Conservation (phyloP, 2,888 invertebrate genomes). For the Amblyjoppa proteus region DNA sequence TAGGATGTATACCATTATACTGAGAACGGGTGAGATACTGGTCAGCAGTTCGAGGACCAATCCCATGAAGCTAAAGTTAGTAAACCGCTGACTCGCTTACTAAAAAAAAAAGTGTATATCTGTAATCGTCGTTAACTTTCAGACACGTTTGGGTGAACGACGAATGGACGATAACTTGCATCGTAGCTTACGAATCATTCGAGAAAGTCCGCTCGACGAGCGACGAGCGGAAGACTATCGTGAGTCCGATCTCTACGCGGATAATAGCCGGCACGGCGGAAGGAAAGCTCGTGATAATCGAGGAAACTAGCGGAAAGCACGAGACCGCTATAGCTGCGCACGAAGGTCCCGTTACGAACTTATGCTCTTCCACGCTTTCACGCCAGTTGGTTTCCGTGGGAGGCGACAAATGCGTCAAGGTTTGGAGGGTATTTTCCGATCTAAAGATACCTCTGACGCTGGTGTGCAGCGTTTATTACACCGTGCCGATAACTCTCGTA, state of each 20-base stretch:
- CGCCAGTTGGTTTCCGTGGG: conserved; percentile 71
- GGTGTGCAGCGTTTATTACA: conserved; percentile 70
- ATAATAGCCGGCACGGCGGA: conserved; percentile 73
- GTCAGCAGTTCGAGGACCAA: conserved; percentile 67
- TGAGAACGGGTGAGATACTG: conserved; percentile 72
- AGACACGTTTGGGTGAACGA: conserved; percentile 73
- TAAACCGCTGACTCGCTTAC: not conserved
- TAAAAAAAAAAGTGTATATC: not conserved
- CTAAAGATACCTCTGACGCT: conserved; percentile 69
- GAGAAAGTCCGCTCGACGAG: conserved; percentile 53
- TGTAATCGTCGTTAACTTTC: not conserved
- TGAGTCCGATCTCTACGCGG: conserved; percentile 67
- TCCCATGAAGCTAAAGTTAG: conserved; percentile 73
- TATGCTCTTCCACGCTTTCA: conserved; percentile 64
- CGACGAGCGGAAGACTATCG: conserved; percentile 15
- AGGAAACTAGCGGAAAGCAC: conserved; percentile 71
- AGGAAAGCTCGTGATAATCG: conserved; percentile 71
- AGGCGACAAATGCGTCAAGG: conserved; percentile 74
- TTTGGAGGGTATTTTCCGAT: conserved; percentile 75
- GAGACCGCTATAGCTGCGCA: conserved; percentile 69
- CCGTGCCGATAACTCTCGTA: conserved; percentile 69
- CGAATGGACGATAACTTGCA: conserved; percentile 71
- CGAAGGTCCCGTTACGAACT: conserved; percentile 68
- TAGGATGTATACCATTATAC: conserved; percentile 70
- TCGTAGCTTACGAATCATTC: conserved; percentile 70